phyloP scores from a whole-genome alignment of 2,888 invertebrate genomes.

The Andrena hattorfiana region DNA sequence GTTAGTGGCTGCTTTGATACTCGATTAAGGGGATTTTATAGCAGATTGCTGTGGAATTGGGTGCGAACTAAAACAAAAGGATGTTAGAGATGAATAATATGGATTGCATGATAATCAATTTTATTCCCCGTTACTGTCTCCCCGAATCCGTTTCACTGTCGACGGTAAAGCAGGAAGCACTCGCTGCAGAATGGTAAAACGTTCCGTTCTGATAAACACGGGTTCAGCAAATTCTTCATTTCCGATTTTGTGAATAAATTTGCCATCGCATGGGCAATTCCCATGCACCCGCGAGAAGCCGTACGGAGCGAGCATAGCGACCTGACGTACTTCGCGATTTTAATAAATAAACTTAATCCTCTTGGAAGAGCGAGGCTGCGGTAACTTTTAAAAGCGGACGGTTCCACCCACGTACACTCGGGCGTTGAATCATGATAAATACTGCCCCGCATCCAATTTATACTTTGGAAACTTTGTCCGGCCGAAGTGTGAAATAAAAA shows the following conservation, averaged over 20 bases:
- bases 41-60: no score
- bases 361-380: not conserved
- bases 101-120: no score
- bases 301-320: not conserved
- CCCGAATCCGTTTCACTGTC: no score
- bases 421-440: not conserved
- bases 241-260: not conserved
- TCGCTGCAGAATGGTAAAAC: not conserved
- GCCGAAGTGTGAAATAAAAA: not conserved
- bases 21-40: no score
- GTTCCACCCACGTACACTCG: not conserved
- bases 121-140: no score
- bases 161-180: no score
- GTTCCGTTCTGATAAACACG: not conserved
- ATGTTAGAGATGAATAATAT: no score
- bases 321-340: not conserved
- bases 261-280: not conserved
- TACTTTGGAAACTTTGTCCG: not conserved
- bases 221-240: not conserved
- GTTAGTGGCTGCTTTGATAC: no score
- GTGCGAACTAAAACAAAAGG: no score
- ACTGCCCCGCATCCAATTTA: not conserved
- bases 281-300: not conserved
- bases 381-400: not conserved
- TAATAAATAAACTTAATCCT: not conserved